Base-by-base conservation (phyloP, 2,888 invertebrate species). In the Baccha elongata region DNA sequence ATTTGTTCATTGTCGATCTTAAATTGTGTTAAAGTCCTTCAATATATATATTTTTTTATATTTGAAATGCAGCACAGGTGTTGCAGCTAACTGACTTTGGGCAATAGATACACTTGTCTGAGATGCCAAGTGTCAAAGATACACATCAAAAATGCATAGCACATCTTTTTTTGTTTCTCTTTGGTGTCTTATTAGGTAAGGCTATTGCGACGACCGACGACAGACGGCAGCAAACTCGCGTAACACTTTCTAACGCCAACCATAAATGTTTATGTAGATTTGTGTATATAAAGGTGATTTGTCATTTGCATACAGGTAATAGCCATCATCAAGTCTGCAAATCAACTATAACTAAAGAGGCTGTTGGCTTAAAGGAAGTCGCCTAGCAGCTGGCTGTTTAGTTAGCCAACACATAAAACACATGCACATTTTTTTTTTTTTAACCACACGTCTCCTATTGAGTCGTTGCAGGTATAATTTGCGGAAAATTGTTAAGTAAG, bases 201-300 rank as follows among this genome's bases (percentile, higher is more conserved):
- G 11, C 35, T 29, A 64, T 35, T 32, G 37, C 55, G 55, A 40
- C 55, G 15, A 48, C 48, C 62, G 8, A 48, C 13, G 21, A 44
- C 37, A 44, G 13, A 52, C 48, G 48, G 11, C 5, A 26, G 10
- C 5, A 26, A 5, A 58, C 58, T 58, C 53, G 76, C 78, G 78
- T 83, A 83, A 83, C 83, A 83, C 83, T 83, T 83, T 83, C 83
- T 72, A 83, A 73, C 78, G 64, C 83, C 62, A 71, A 50, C 65
- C 42, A 44, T 55, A 26, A 23, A 48, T 23, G 55, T 58, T 15
- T 35, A 50, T 26, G 55, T 42, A 53, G 44, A 48, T 44, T 44
- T 44, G 19, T 26, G 8, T 13, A 26, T 37, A n/a, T n/a, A n/a
- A n/a, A 75, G 60, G 53, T 53, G 42, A 81, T 83, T 83, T 83